A percentile compares a stretch with the other conserved stretches of the same genome.
These are phyloP conservation scores for Syndactyla subalaris DNA, from an alignment of 2,797 vertebrate species.

Conservation along the genomic window DNA sequence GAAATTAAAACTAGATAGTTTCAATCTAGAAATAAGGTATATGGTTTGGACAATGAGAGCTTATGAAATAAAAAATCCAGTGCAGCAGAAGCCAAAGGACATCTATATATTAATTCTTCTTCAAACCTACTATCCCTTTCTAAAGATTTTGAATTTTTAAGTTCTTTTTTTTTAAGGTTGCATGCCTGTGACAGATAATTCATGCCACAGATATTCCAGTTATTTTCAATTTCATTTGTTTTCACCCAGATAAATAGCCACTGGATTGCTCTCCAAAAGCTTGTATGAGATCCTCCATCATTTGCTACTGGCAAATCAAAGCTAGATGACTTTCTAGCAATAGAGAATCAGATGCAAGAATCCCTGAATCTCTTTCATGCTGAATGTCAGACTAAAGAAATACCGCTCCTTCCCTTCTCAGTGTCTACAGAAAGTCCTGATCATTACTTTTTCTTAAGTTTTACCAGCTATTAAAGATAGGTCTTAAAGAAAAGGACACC, in stretches of 20 bases:
- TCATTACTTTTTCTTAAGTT: not conserved
- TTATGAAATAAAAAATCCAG: not conserved
- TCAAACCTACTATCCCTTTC: not conserved
- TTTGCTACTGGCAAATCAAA: not conserved
- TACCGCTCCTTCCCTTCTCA: not conserved
- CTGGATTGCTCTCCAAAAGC: not conserved
- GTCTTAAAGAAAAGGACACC: not conserved
- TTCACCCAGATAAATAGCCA: not conserved
- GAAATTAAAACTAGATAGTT: not conserved
- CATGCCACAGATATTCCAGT: not conserved
- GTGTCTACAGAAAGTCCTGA: rapidly evolving
- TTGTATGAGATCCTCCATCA: not conserved
- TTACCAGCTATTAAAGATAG: not conserved
- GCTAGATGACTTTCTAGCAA: not conserved
- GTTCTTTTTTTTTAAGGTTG: not conserved
- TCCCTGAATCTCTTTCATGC: not conserved
- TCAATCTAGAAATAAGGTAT: not conserved
- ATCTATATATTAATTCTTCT: not conserved
- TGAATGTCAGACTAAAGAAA: not conserved
- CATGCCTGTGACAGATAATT: not conserved
- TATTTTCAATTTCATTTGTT: not conserved
- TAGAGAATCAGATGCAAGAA: not conserved
- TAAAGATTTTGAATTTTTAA: not conserved
- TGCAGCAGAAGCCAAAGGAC: not conserved
- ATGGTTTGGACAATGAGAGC: not conserved